These are phyloP conservation scores for Punctoribates punctum DNA, from an alignment of 2,888 invertebrate genomes.

Conservation along the genomic window DNA sequence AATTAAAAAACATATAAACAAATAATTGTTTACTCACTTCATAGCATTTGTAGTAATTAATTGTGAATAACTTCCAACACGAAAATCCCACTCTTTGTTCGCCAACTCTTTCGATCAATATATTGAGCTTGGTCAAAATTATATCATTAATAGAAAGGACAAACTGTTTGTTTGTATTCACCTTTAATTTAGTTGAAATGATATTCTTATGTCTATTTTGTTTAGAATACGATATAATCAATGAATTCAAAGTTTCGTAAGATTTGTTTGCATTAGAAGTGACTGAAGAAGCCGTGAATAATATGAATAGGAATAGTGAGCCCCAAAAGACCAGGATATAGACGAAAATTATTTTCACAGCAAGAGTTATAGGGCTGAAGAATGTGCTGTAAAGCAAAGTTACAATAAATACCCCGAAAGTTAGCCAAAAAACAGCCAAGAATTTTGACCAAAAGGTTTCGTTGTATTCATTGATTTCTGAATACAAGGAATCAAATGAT, in stretches of 20 bases:
- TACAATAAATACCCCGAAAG: background rate
- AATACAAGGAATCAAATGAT: background rate
- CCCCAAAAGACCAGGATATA: background rate
- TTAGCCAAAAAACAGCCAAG: background rate
- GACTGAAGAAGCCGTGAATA: background rate
- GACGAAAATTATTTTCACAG: background rate
- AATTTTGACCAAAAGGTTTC: background rate
- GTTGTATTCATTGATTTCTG: background rate
- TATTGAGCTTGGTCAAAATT: background rate
- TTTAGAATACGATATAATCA: background rate
- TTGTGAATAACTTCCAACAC: conserved; percentile 7
- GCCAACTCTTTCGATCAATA: background rate
- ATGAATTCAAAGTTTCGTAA: background rate
- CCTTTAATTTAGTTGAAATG: too few species aligned
- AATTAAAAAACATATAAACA: too few species aligned
- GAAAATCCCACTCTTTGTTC: background rate
- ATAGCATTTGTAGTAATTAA: background rate
- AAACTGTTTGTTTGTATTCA: too few species aligned
- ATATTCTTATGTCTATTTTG: background rate
- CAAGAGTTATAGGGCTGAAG: too few species aligned
- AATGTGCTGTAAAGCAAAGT: background rate
- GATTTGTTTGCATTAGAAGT: background rate
- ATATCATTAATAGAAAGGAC: background rate
- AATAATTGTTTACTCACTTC: too few species aligned
- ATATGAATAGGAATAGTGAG: background rate